These are phyloP conservation scores for Crenichthys baileyi DNA, from an alignment of 2,797 vertebrate genomes.

Conservation along the genomic window DNA sequence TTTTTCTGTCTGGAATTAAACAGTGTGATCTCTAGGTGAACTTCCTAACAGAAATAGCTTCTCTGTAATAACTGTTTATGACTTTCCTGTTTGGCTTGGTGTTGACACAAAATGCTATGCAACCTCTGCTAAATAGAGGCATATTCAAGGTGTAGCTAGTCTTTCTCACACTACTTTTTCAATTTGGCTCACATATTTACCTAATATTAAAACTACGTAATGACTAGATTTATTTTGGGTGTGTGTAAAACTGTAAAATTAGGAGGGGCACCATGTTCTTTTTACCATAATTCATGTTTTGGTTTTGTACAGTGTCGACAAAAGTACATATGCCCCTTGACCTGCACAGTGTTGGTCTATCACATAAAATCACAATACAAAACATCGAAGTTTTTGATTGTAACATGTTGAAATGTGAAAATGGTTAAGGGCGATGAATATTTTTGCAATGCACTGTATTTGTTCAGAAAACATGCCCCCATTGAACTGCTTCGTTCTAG, in stretches of 20 bases:
- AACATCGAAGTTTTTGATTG: neutral
- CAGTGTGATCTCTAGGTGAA: neutral
- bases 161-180: too few relatives aligned
- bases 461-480: neutral
- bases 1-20: neutral
- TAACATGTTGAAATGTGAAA: neutral
- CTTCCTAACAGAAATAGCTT: neutral
- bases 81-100: neutral
- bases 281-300: too few relatives aligned
- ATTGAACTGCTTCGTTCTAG: neutral
- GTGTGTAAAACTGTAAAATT: too few relatives aligned
- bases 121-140: neutral
- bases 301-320: too few relatives aligned
- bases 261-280: too few relatives aligned
- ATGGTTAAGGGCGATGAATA: neutral
- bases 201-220: too few relatives aligned
- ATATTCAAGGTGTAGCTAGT: neutral
- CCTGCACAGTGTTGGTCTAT: too few relatives aligned
- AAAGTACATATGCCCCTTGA: too few relatives aligned
- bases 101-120: neutral
- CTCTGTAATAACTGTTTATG: neutral
- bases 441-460: neutral
- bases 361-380: too few relatives aligned
- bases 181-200: too few relatives aligned
- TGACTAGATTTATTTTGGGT: too few relatives aligned